Conservation (phyloP, 2,113 vertebrate genomes). For the Chlorocebus sabaeus region DNA sequence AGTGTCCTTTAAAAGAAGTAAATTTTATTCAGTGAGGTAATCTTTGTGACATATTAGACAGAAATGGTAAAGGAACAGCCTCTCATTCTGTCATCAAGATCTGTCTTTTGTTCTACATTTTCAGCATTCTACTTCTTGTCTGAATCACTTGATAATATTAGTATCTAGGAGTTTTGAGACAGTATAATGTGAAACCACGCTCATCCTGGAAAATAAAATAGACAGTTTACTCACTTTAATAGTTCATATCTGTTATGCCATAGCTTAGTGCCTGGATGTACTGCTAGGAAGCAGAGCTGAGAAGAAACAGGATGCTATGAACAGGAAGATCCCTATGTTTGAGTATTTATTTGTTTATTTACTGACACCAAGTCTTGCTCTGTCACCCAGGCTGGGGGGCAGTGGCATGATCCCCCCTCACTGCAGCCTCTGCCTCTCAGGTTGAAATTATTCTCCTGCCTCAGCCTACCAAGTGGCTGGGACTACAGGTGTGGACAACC, state of each 20-base stretch:
- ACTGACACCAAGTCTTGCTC: too few relatives aligned
- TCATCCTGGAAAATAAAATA: not conserved
- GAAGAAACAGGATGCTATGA: not conserved
- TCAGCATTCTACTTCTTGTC: not conserved
- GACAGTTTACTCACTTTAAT: not conserved
- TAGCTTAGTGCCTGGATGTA: not conserved
- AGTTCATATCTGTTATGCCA: not conserved
- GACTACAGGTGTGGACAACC: too few relatives aligned
- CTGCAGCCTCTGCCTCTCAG: too few relatives aligned
- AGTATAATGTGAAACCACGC: not conserved
- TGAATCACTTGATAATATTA: not conserved
- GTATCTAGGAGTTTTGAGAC: not conserved
- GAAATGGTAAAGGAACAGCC: not conserved
- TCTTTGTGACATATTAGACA: not conserved
- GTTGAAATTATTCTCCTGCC: too few relatives aligned
- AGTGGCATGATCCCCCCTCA: too few relatives aligned
- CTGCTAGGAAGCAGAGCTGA: not conserved
- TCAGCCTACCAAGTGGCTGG: too few relatives aligned
- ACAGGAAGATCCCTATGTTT: not conserved
- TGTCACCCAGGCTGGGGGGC: too few relatives aligned
- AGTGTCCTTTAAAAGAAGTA: conserved; percentile 1
- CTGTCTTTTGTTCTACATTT: not conserved
- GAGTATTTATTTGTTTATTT: not conserved
- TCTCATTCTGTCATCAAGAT: not conserved
- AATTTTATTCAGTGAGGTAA: not conserved